Base-by-base conservation (phyloP, 2,888 invertebrate genomes). In the Euproctis similis region DNA sequence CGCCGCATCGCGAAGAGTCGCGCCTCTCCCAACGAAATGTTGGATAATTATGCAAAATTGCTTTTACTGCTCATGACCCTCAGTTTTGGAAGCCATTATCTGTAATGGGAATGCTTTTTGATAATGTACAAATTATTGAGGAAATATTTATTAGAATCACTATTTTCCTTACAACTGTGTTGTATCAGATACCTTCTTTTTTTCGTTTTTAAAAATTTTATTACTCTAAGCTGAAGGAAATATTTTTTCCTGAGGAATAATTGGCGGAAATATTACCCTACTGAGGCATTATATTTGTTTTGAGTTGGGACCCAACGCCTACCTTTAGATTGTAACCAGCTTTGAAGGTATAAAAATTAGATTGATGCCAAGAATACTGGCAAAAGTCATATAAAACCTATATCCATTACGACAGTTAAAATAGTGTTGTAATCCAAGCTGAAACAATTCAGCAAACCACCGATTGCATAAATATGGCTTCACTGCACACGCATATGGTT, bases 21-120 rank as follows among this genome's bases (percentile, higher is more conserved):
- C n/a, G 66, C 67, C 69, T 67, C 70, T 46, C 39, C 51, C 57
- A 41, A 53, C 61, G 53, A 60, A 62, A 62, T 62, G 64, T 60
- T 58, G 60, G 67, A 71, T 81, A 82, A 84, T 84, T 84, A 82
- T 84, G 82, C 80, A 76, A 82, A 84, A 82, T 81, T 76, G 80
- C 76, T 77, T 55, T 73, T 72, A 77, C 81, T 61, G 81, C 73
- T 82, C 73, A 64, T 67, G 64, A 60, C 75, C 76, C 74, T 67
- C 66, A 73, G 67, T 81, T 81, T 80, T 82, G 75, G 72, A 65
- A 69, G 75, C 77, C 81, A 71, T 82, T 80, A 81, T 67, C 61
- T 68, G 66, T 75, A 77, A 82, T 80, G 80, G 80, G 60, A 69
- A 69, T 74, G 72, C 71, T 74, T 80, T 81, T 72, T 81, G 77